Evolutionary conservation across 1,140 invertebrate species (phyloP).

Genomic region (Eumaeus atala): DNA sequence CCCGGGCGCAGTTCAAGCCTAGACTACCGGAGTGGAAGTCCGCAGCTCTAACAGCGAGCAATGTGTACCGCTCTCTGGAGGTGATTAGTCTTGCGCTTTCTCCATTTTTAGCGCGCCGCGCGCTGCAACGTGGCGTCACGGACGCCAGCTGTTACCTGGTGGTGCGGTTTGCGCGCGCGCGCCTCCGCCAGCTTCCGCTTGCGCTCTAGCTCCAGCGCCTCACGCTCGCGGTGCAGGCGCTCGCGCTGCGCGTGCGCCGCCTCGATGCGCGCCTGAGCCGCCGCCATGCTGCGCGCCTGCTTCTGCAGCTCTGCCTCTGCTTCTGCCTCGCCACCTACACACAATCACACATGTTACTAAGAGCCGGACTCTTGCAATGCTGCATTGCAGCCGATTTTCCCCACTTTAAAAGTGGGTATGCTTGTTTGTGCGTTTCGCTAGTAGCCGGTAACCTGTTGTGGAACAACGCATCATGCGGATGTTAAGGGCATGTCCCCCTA

Average conservation of each 20-base stretch:
- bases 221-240: constrained; percentile 58
- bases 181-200: constrained; percentile 47
- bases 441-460: no score
- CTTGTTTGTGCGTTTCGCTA: no score
- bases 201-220: constrained; percentile 63
- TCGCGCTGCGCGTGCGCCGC: constrained; percentile 49
- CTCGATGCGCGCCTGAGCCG: constrained; percentile 35
- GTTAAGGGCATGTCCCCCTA: no score
- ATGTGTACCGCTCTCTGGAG: no score
- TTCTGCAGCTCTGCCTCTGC: constrained; percentile 19
- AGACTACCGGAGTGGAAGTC: no score
- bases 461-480: no score
- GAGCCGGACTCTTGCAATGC: no score
- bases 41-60: no score
- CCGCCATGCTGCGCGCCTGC: constrained; percentile 27
- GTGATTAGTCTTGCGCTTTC: no score
- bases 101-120: no score
- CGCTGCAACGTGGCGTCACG: not conserved
- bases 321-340: constrained; percentile 2
- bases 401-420: no score
- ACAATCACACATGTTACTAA: not conserved
- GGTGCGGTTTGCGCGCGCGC: constrained; percentile 31
- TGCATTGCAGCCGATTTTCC: not conserved
- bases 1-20: no score
- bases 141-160: constrained; percentile 19